A percentile compares a stretch with the other conserved stretches of the same genome.
phyloP scores from a whole-genome alignment of 2,113 vertebrate species.

The Ameiurus melas region DNA sequence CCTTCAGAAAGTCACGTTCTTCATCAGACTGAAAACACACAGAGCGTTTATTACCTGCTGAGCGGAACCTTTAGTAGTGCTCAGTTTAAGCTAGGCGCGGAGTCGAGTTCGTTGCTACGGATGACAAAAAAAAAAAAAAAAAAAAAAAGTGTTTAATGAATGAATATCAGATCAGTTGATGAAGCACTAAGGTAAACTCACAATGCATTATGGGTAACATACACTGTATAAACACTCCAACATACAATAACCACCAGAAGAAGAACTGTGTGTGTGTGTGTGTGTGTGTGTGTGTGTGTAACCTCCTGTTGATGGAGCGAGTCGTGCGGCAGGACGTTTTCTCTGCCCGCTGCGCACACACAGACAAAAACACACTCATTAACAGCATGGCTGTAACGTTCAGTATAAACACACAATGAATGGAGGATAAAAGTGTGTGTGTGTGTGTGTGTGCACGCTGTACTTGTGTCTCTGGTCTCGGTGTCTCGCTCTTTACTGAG shows the following conservation, averaged over 20 bases:
- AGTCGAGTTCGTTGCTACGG: neutral
- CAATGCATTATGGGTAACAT: neutral
- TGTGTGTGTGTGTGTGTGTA: neutral
- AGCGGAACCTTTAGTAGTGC: neutral
- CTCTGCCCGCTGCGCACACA: neutral
- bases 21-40: constrained; percentile 30
- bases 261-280: neutral
- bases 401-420: neutral
- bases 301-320: constrained; percentile 42
- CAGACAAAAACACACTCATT: neutral
- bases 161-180: neutral
- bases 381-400: neutral
- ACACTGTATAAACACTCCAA: too few relatives aligned
- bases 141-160: neutral
- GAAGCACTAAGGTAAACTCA: neutral
- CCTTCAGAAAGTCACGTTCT: constrained; percentile 30
- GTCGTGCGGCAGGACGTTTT: constrained; percentile 22
- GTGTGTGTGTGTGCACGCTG: neutral
- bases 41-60: neutral
- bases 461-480: neutral
- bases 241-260: neutral
- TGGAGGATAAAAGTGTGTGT: neutral
- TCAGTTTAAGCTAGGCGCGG: neutral
- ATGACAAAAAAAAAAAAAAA: neutral
- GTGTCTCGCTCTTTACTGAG: neutral